These are phyloP conservation scores for Epirrhoe tristata DNA, from an alignment of 2,888 invertebrate species.

Conservation along the genomic window DNA sequence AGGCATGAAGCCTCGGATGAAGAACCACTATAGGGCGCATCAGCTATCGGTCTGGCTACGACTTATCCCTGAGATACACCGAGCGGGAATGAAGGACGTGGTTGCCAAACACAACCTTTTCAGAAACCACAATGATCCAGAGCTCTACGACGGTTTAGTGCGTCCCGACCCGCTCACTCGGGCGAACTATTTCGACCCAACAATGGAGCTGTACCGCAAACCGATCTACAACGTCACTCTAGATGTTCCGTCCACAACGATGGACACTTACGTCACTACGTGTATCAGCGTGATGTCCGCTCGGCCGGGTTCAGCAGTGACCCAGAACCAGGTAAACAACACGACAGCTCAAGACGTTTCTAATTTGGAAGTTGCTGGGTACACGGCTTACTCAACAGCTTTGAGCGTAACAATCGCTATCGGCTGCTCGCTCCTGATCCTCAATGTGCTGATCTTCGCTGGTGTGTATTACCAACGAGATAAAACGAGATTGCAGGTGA, in stretches of 20 bases:
- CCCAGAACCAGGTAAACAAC: constrained; percentile 83
- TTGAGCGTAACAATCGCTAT: constrained; percentile 92
- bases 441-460: constrained; percentile 93
- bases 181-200: constrained; percentile 87
- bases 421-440: constrained; percentile 91
- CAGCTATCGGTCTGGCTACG: constrained; percentile 98
- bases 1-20: constrained; percentile 97
- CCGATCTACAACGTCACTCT: constrained; percentile 85
- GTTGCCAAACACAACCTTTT: constrained; percentile 96
- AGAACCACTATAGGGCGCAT: constrained; percentile 98
- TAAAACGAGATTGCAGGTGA: constrained; percentile 92
- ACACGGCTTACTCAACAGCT: constrained; percentile 91
- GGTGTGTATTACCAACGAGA: constrained; percentile 93
- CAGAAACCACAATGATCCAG: constrained; percentile 94
- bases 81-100: constrained; percentile 95
- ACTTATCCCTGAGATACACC: constrained; percentile 95
- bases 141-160: constrained; percentile 95
- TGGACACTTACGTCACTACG: constrained; percentile 88
- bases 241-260: constrained; percentile 82
- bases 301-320: constrained; percentile 82
- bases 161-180: constrained; percentile 92
- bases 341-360: constrained; percentile 91
- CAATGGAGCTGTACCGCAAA: constrained; percentile 86
- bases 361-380: constrained; percentile 92
- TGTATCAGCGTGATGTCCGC: constrained; percentile 90